Base-by-base conservation (phyloP, 2,888 invertebrate species). In the Phrixothrix hirtus region DNA sequence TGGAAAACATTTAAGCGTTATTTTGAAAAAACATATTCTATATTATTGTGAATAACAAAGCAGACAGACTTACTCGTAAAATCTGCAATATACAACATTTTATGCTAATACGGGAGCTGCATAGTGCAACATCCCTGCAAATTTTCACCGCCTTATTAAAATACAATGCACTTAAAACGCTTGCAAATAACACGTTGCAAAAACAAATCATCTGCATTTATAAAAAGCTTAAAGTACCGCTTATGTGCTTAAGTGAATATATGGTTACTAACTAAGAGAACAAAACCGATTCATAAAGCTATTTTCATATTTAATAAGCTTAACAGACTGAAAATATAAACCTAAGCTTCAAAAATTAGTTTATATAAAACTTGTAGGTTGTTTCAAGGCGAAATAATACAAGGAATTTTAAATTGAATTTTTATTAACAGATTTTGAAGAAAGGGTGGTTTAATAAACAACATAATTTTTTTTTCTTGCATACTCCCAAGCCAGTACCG, bases 131-230 rank as follows among this genome's bases (percentile, higher is more conserved):
- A 41, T 26, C 38, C 37, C 27, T 36, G 41, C 36, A 46, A 55
- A 50, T 45, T 50, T 46, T 55, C 49, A 37, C 45, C 45, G 47
- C 52, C 52, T 48, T 56, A 56, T 56, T 56, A 56, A 56, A 56
- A 56, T 56, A 56, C 56, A 56, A 56, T 56, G 56, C 56, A 32
- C 26, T 39, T 48, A 41, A 51, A 45, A 45, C 31, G 32, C 32
- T 47, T 45, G 48, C 48, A 55, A 55, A 48, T 55, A 49, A 44
- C 43, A 31, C 34, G 38, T 29, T 44, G 35, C 37, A 49, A 49
- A 45, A 49, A 49, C 51, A 51, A 55, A 55, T 55, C 55, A 47
- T 36, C 35, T 31, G 35, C 41, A 27, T n/a, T 13, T 46, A 36
- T 37, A 17, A 25, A 50, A 55, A 55, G 45, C 25, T 47, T 36